A percentile compares a stretch with the other conserved stretches of the same genome.
Conservation (phyloP, 2,888 invertebrate species). For the Caenorhabditis virilis region DNA sequence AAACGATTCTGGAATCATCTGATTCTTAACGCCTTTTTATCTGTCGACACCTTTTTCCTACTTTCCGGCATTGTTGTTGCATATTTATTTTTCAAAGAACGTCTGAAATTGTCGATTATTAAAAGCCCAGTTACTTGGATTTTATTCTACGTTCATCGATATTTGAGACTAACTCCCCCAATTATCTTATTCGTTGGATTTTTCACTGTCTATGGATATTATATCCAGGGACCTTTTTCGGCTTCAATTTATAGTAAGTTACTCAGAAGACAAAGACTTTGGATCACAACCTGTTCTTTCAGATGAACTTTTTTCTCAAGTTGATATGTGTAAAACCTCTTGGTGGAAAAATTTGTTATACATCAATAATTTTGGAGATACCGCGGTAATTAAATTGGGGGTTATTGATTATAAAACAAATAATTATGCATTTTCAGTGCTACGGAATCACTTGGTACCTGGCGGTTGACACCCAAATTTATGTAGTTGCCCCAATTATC, state of each 20-base stretch:
- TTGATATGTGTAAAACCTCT: conserved; percentile 22
- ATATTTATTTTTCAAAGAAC: conserved; percentile 51
- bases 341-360: conserved; percentile 55
- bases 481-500: conserved; percentile 20
- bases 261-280: too few species aligned
- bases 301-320: conserved; percentile 13
- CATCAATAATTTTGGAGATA: conserved; percentile 47
- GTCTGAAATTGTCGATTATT: conserved; percentile 14
- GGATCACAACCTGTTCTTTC: too few species aligned
- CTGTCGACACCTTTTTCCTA: conserved; percentile 58
- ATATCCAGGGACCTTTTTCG: conserved; percentile 26
- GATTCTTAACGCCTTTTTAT: conserved; percentile 41
- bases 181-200: conserved; percentile 39
- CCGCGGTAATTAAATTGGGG: too few species aligned
- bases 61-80: conserved; percentile 51
- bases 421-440: too few species aligned
- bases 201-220: conserved; percentile 19
- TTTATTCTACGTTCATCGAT: conserved; percentile 57
- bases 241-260: too few species aligned
- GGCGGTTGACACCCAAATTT: conserved; percentile 22
- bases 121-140: conserved; percentile 45
- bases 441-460: conserved; percentile 24
- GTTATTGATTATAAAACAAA: too few species aligned
- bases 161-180: conserved; percentile 38
- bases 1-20: conserved; percentile 12